Evolutionary conservation across 2,888 invertebrate genomes (phyloP).

Genomic region (Tachina fera): DNA sequence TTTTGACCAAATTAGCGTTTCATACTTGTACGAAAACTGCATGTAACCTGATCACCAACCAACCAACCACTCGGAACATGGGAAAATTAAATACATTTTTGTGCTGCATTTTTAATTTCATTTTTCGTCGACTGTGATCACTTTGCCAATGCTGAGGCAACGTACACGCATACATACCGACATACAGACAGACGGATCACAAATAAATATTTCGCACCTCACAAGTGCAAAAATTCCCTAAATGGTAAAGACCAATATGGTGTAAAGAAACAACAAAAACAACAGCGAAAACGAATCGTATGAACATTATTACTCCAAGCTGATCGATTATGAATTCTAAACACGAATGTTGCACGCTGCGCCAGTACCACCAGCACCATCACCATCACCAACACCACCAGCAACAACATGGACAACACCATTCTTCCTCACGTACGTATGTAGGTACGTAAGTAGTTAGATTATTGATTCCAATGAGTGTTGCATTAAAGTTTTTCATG

Average conservation of each 20-base stretch:
- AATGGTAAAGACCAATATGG: constrained; percentile 64
- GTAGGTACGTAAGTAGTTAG: not conserved
- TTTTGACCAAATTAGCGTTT: constrained; percentile 68
- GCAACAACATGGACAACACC: constrained; percentile 7
- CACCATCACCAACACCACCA: not conserved
- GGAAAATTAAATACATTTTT: constrained; percentile 67
- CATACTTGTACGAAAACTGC: constrained; percentile 22
- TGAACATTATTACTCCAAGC: constrained; percentile 33
- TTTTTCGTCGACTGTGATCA: constrained; percentile 45
- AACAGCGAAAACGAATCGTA: constrained; percentile 43
- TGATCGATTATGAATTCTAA: constrained; percentile 78
- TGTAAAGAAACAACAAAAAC: constrained; percentile 48
- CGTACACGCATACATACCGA: not conserved
- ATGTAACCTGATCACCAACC: constrained; percentile 32
- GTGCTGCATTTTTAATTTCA: constrained; percentile 67
- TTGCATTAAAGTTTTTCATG: constrained; percentile 45
- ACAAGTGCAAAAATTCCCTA: constrained; percentile 69
- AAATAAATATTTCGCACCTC: constrained; percentile 68
- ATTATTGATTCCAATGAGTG: constrained; percentile 9
- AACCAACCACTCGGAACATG: constrained; percentile 54
- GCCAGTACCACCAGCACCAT: constrained; percentile 67
- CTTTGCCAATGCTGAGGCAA: constrained; percentile 39
- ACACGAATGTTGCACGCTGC: constrained; percentile 74
- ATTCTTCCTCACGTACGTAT: not conserved
- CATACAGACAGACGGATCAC: constrained; percentile 37